Evolutionary conservation across 2,113 vertebrate genomes (phyloP), one percentile per base, ranked within the genome.

Genomic region (Eira barbara): DNA sequence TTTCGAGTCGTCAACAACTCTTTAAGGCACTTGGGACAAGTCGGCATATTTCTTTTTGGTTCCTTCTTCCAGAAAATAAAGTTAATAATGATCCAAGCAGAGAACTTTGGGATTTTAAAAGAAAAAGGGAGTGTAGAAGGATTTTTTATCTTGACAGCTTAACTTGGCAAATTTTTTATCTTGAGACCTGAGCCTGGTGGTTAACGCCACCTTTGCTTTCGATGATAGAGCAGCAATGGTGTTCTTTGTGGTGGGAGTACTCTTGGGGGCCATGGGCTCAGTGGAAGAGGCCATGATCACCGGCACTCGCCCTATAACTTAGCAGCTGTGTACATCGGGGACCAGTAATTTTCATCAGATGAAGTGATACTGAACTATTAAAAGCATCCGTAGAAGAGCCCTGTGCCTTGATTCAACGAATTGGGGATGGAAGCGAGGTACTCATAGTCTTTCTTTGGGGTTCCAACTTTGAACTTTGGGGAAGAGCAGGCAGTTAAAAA

Each of bases 31-130:
- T 57, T 45, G 78, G 76, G 25, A 55, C 52, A 89, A 63, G 52
- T 88, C 17, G 20, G 55, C 20, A 2, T 89, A 74, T 96, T 84
- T 31, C 34, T 63, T 69, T 97, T 63, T 42, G 7, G 59, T 59
- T 92, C 31, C n/a, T 85, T 95, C 85, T 93, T 89, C 45, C 18
- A 74, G 55, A 84, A 97, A 97, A 71, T 31, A 39, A 76, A 95
- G 49, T 49, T 49, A 90, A 88, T 90, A 47, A 27, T 42, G 29
- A 87, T 31, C 25, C 29, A 82, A 63, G 39, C 10, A 29, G 69
- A 91, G 8, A 2, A 79, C n/a, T 69, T 78, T 21, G 78, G 29
- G 45, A 83, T 65, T 89, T 91, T 79, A 63, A 96, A 92, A 34
- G 45, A 31, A 76, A 76, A 82, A 88, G 14, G 11, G 69, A 55